Conservation (phyloP, 2,797 vertebrate genomes). For the Buphagus erythrorhynchus region DNA sequence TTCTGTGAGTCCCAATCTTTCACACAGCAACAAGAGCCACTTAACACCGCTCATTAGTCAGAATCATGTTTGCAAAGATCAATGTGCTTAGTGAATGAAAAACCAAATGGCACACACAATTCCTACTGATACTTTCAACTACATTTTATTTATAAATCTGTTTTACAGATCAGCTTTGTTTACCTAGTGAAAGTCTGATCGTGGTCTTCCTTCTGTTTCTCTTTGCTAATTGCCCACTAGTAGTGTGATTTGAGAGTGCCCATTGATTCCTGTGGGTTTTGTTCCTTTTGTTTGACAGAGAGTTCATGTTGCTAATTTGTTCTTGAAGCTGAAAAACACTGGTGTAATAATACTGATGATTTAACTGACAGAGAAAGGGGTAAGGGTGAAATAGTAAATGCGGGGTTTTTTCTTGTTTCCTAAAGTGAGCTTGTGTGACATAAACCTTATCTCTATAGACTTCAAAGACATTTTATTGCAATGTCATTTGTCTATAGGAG, state of each 20-base stretch:
- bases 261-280: background rate
- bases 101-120: background rate
- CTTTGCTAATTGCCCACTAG: background rate
- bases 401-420: background rate
- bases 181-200: background rate
- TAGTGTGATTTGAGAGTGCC: background rate
- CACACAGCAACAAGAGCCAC: background rate
- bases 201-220: background rate
- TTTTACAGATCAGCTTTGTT: constrained; percentile 7
- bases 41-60: constrained; percentile 26
- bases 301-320: background rate
- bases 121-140: background rate
- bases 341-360: background rate
- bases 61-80: constrained; percentile 11
- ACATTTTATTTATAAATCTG: background rate
- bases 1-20: background rate
- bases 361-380: background rate
- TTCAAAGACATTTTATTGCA: background rate
- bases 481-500: background rate
- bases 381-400: background rate
- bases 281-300: background rate
- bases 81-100: background rate
- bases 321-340: background rate
- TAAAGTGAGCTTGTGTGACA: background rate
- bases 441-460: background rate